These are phyloP conservation scores for Oncorhynchus kisutch DNA, from an alignment of 2,113 vertebrate species.

Conservation along the genomic window DNA sequence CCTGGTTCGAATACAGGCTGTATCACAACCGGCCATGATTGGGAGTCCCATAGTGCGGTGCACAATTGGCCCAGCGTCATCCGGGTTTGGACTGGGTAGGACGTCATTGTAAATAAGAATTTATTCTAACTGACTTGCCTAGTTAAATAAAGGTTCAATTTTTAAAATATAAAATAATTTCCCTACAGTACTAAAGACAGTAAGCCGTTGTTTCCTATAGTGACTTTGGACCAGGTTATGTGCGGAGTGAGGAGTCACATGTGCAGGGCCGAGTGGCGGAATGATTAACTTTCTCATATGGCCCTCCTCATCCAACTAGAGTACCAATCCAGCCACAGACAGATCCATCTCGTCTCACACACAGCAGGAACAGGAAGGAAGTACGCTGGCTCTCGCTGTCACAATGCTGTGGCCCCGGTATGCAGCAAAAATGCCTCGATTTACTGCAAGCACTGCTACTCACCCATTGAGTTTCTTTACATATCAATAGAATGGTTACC, in stretches of 20 bases:
- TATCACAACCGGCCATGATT: no score
- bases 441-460: constrained; percentile 6
- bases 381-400: constrained; percentile 10
- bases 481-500: neutral
- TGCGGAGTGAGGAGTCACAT: constrained; percentile 26
- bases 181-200: no score
- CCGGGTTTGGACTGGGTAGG: no score
- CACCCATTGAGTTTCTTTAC: neutral
- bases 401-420: constrained; percentile 6
- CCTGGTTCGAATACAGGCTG: no score
- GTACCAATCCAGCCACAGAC: neutral
- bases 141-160: no score
- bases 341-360: neutral
- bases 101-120: no score
- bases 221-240: constrained; percentile 18
- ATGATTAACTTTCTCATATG: constrained; percentile 45
- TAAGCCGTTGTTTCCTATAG: neutral
- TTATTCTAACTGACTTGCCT: no score
- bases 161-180: no score
- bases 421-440: neutral
- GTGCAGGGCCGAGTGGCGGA: constrained; percentile 7
- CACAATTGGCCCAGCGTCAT: no score
- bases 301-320: neutral
- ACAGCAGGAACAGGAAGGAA: neutral
- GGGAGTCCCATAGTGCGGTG: no score